phyloP scores from a whole-genome alignment of 2,113 vertebrate species.

The Alectura lathami region DNA sequence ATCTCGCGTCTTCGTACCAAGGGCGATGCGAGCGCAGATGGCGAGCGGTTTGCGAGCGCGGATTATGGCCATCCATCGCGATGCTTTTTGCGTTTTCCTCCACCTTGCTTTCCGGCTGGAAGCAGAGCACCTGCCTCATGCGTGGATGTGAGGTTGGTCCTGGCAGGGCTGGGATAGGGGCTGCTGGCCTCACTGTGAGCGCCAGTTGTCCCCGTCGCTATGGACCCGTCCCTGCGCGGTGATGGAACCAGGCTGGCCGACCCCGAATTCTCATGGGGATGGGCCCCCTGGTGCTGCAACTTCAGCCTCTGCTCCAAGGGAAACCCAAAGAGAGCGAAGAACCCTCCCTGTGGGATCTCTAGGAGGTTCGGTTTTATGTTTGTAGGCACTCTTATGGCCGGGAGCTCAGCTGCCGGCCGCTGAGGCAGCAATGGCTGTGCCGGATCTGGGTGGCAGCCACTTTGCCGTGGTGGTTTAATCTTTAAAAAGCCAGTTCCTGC shows the following conservation, averaged over 20 bases:
- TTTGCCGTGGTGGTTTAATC: not conserved
- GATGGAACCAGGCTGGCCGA: accelerated
- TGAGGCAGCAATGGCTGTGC: not conserved
- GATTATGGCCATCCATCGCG: accelerated
- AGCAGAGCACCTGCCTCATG: accelerated
- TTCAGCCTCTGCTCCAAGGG: not conserved
- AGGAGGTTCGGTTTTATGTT: not conserved
- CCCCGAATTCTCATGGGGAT: not conserved
- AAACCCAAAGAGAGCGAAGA: not conserved
- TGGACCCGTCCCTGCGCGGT: accelerated
- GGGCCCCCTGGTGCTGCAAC: not conserved
- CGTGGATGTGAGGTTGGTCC: not conserved
- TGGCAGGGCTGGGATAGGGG: not conserved
- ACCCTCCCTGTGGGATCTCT: not conserved
- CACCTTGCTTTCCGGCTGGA: not conserved
- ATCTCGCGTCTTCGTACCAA: too few relatives aligned
- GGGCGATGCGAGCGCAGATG: not conserved
- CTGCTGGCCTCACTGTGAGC: not conserved
- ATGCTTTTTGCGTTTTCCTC: not conserved
- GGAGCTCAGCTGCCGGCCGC: too few relatives aligned
- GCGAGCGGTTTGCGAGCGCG: accelerated
- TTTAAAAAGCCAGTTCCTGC: not conserved
- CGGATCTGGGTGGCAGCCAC: not conserved
- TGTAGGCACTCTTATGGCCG: not conserved
- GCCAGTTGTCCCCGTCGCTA: accelerated